Evolutionary conservation across 2,797 vertebrate species (phyloP), one percentile per base, ranked within the genome.

Genomic region (Cephalopachus bancanus): DNA sequence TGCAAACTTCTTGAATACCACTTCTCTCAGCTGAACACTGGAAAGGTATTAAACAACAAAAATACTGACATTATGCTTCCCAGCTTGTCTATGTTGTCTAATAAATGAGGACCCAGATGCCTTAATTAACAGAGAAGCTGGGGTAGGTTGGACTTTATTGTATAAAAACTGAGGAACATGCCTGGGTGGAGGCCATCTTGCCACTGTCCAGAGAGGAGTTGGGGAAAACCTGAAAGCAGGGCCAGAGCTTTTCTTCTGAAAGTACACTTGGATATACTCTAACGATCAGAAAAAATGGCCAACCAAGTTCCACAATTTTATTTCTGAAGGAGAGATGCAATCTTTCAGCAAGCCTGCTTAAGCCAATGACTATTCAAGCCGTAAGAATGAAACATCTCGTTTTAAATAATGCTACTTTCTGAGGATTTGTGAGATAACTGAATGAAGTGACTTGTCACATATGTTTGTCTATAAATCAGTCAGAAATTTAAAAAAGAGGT

Each of bases 301-400:
- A 75, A 60, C 76, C 49, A 69, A 80, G 44, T 85, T 85, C 20
- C 64, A 79, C 69, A 85, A 85, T 55, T 89, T 91, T 93, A 91
- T 89, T 92, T 95, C n/a, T 71, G 89, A 93, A 89, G 59, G 69
- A 83, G 22, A 53, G 75, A 67, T 59, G 55, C 49, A 83, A 75
- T n/a, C 90, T 85, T 96, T 81, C 59, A 88, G 55, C n/a, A 91
- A 96, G 89, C 83, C 10, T 64, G 22, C 72, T 67, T 85, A 83
- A 89, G 26, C 53, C 75, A 90, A 86, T 1, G 83, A 69, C 22
- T 76, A 62, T 3, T 81, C 69, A 89, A 91, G 37, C n/a, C 33
- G 15, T 69, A 37, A 55, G 51, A 89, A 22, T 75, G 83, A 91
- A 67, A 93, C 7, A 51, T 19, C 26, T 69, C 59, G 22, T 80